Evolutionary conservation across 2,113 vertebrate genomes (phyloP).

Genomic region (Ceyx melanurus): DNA sequence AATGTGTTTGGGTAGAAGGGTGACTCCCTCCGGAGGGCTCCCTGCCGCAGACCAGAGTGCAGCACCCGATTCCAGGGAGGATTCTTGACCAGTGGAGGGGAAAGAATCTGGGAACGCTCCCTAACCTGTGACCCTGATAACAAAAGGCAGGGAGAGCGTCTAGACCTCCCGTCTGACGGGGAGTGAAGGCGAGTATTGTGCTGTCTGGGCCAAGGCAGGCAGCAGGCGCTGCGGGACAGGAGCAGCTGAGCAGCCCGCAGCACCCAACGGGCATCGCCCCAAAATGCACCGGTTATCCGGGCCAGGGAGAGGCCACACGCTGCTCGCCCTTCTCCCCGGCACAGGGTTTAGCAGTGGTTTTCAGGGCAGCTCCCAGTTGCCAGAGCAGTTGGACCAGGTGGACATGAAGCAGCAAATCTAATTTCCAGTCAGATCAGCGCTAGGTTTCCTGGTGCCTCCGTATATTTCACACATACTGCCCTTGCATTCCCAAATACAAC

Average conservation of each 20-base stretch:
- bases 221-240: not conserved
- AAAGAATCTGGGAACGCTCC: slow-evolving; percentile 52
- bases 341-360: not conserved
- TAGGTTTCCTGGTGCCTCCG: not conserved
- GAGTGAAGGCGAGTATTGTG: slow-evolving; percentile 60
- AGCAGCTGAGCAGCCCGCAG: not conserved
- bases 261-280: fast-evolving
- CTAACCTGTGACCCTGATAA: slow-evolving; percentile 54
- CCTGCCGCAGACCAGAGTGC: not conserved
- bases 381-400: fast-evolving
- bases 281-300: fast-evolving
- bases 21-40: not conserved
- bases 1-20: not conserved
- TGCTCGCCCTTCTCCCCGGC: not conserved
- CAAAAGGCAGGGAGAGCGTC: slow-evolving; percentile 62
- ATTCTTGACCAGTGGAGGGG: not conserved
- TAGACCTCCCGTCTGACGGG: slow-evolving; percentile 47
- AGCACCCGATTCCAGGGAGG: not conserved
- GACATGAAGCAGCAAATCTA: fast-evolving
- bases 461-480: fast-evolving
- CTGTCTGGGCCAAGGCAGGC: not conserved
- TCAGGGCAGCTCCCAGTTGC: not conserved
- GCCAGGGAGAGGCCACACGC: not conserved
- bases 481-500: fast-evolving
- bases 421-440: not conserved